phyloP scores from a whole-genome alignment of 2,113 vertebrate species.

The Siniperca knerii region DNA sequence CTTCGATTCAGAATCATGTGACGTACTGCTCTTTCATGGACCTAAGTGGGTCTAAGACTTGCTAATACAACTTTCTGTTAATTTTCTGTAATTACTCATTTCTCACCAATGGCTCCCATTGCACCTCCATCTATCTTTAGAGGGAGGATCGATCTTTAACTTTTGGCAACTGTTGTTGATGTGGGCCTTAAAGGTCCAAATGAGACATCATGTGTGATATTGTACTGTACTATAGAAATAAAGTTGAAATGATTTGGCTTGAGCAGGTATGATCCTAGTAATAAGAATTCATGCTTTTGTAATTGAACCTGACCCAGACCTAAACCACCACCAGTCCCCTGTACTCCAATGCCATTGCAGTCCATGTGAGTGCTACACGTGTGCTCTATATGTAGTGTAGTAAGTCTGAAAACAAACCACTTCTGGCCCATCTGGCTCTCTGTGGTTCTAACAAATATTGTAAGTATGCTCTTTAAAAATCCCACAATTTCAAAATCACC shows the following conservation, averaged over 20 bases:
- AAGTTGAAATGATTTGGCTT: not conserved
- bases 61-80: not conserved
- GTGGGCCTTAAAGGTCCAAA: not conserved
- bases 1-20: not conserved
- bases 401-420: conserved; percentile 29
- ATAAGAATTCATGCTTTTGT: not conserved
- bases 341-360: conserved; percentile 7
- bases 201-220: not conserved
- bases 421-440: conserved; percentile 22
- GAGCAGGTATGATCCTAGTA: not conserved
- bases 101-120: not conserved
- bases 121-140: not conserved
- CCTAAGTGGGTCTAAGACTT: not conserved
- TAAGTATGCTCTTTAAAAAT: conserved; percentile 16
- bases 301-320: not conserved
- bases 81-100: not conserved
- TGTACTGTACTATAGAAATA: not conserved
- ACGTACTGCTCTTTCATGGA: not conserved
- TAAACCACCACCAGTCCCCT: conserved; percentile 31
- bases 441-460: conserved; percentile 16
- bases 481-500: conserved; percentile 16
- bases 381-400: not conserved
- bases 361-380: conserved; percentile 8
- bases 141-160: not conserved
- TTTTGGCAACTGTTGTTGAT: not conserved